A percentile compares a stretch with the other conserved stretches of the same genome.
Evolutionary conservation across 2,797 vertebrate species (phyloP).

Genomic region (Lepilemur septentrionalis): DNA sequence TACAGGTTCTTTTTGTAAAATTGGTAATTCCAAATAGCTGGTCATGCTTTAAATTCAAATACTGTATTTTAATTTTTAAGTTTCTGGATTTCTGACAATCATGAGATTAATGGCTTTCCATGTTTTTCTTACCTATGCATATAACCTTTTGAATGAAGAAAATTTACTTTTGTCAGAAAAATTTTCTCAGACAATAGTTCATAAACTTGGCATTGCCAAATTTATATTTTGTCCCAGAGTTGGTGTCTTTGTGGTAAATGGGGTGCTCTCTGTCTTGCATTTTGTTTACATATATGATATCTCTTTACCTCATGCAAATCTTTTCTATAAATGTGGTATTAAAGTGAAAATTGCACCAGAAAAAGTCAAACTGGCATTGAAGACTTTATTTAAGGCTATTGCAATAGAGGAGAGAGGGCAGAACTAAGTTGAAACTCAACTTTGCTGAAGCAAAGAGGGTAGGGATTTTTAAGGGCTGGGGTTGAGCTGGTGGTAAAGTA

Average conservation of each 20-base stretch:
- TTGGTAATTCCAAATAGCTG: background rate
- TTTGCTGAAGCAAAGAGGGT: background rate
- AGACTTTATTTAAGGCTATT: background rate
- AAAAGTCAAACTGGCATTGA: background rate
- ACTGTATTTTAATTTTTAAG: background rate
- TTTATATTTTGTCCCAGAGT: background rate
- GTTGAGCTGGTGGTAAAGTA: background rate
- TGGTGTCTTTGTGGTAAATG: background rate
- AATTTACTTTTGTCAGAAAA: background rate
- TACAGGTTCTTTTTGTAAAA: background rate
- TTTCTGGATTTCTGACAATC: background rate
- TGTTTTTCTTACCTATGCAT: background rate
- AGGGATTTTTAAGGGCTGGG: background rate
- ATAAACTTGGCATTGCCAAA: background rate
- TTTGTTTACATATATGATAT: background rate
- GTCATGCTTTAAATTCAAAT: background rate
- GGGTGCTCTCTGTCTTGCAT: background rate
- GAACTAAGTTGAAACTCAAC: background rate
- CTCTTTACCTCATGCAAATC: background rate
- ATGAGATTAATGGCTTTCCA: background rate
- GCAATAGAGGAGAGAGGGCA: background rate
- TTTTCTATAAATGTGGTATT: background rate
- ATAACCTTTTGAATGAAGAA: background rate
- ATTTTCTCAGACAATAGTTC: background rate
- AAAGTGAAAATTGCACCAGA: background rate